These are phyloP conservation scores for Vandiemenella viatica DNA, from an alignment of 2,888 invertebrate species.

Conservation along the genomic window DNA sequence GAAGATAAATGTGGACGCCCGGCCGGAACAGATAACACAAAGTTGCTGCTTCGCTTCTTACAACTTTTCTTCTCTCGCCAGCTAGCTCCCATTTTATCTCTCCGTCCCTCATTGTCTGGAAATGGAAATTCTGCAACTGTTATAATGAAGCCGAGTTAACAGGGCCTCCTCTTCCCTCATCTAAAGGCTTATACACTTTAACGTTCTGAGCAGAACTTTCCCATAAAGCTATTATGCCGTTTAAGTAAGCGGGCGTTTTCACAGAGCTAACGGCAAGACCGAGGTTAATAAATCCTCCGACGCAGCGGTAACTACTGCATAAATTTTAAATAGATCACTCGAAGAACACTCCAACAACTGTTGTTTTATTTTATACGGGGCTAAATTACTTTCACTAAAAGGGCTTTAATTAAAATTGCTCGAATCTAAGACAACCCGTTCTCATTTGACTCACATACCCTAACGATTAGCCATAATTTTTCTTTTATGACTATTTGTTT, in stretches of 20 bases:
- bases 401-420: neutral
- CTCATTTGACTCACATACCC: no score
- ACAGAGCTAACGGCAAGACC: neutral
- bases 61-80: neutral
- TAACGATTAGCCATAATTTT: no score
- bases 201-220: no score
- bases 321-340: neutral
- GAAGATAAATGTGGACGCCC: conserved; percentile 16
- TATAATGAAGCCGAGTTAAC: neutral
- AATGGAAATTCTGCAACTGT: conserved; percentile 4
- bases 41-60: neutral
- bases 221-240: neutral
- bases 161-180: neutral
- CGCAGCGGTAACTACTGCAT: neutral
- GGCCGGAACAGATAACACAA: conserved; percentile 1
- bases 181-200: neutral
- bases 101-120: conserved; percentile 3
- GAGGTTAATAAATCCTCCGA: neutral
- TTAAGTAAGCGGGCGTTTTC: neutral
- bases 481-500: no score
- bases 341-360: no score
- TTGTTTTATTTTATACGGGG: no score
- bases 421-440: neutral
- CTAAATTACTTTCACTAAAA: no score
- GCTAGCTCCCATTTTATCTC: neutral